Base-by-base conservation (phyloP, 2,888 invertebrate species). In the Calameuta idolon region DNA sequence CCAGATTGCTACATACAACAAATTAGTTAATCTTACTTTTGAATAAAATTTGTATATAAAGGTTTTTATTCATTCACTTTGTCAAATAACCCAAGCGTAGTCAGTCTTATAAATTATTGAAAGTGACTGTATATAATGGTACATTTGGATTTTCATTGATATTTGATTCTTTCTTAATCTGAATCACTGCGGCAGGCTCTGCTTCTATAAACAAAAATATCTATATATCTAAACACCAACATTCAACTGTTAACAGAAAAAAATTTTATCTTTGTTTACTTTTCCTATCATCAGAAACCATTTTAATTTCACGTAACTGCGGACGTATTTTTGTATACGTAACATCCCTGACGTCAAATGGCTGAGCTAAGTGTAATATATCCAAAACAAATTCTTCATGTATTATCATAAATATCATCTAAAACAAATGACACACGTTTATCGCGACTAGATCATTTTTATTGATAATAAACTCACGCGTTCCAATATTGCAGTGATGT, bases 1-100 rank as follows among this genome's bases (percentile, higher is more conserved):
- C 79, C 90, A 75, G 94, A 94, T 91, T 92, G 93, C 40, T 92
- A 89, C 82, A 69, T 82, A n/a, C 69, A 80, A 71, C 77, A 34
- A 55, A 33, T 69, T 4, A 77, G 80, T 74, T 83, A 80, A 81
- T 80, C 23, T 55, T 55, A 55, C 23, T 55, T 55, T 55, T 23
- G 9, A 55, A 55, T 55, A 55, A 55, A 55, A 9, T 55, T 55
- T 55, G 9, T 55, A 55, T 9, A 23, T 55, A 55, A 23, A 55
- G 23, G 1, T 55, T 15, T 23, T 55, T 5, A 55, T 23, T 55
- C 55, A 55, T 55, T 55, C 23, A 55, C 23, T 55, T 55, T 9
- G 23, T 23, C 23, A 9, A 55, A 55, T 9, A 2, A 55, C 55
- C 55, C 55, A 55, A 55, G 15, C 55, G 2, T 55, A 23, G 2